Percentiles rank a stretch among this genome's conserved stretches.
Evolutionary conservation across 2,888 invertebrate genomes (phyloP).

Genomic region (Antheraea yamamai): DNA sequence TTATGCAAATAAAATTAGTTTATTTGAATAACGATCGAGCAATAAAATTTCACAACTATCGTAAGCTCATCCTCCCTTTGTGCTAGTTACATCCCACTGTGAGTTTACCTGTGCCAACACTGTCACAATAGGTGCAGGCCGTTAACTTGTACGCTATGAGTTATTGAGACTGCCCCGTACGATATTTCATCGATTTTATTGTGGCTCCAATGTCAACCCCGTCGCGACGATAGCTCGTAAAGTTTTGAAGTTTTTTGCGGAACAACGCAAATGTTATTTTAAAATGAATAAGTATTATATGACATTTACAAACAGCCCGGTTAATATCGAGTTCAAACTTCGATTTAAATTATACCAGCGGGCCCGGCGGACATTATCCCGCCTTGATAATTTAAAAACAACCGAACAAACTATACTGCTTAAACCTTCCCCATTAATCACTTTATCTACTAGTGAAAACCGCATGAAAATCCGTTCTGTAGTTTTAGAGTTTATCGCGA

Average conservation of each 20-base stretch:
- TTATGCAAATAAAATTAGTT: constrained; percentile 18
- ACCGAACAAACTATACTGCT: too few relatives aligned
- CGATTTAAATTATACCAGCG: too few relatives aligned
- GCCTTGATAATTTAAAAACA: too few relatives aligned
- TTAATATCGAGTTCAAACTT: too few relatives aligned
- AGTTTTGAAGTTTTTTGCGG: constrained; percentile 55
- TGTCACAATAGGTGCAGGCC: constrained; percentile 57
- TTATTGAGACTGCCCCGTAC: constrained; percentile 67
- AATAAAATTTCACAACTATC: constrained; percentile 43
- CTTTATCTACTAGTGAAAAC: too few relatives aligned
- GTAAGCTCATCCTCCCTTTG: constrained; percentile 26
- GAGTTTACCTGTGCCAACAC: constrained; percentile 69
- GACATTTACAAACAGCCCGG: too few relatives aligned
- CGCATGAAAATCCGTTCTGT: too few relatives aligned
- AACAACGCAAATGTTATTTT: constrained; percentile 44
- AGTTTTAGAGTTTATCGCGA: too few relatives aligned
- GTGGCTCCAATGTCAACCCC: constrained; percentile 80
- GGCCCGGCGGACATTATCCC: too few relatives aligned
- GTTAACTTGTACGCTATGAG: constrained; percentile 57
- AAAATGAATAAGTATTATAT: neutral
- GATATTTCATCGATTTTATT: constrained; percentile 82
- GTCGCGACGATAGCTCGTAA: constrained; percentile 70
- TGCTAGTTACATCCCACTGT: constrained; percentile 51
- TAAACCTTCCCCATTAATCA: too few relatives aligned
- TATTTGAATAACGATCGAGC: constrained; percentile 45